These are phyloP conservation scores for Goniozus legneri DNA, from an alignment of 1,140 invertebrate species.

Conservation along the genomic window DNA sequence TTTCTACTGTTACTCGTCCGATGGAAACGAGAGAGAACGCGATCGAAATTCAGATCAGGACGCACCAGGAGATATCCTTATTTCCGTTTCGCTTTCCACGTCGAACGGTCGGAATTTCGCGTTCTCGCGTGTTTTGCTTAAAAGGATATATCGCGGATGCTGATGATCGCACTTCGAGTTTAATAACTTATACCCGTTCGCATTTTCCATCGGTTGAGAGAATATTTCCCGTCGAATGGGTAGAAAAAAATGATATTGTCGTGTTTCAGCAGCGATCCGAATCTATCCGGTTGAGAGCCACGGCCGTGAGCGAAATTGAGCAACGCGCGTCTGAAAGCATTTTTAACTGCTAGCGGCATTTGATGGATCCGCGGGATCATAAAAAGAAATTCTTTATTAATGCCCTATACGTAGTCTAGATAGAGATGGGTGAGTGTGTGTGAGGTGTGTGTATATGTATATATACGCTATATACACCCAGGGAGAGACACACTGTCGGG, in stretches of 20 bases:
- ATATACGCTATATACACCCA: neutral
- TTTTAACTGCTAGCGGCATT: neutral
- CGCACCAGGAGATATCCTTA: conserved; percentile 42
- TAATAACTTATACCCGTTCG: conserved; percentile 47
- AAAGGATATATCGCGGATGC: no score
- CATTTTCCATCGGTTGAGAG: no score
- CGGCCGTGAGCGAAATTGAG: no score
- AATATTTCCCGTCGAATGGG: no score
- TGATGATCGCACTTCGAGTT: no score
- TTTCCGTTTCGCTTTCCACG: conserved; percentile 37
- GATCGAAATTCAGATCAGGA: conserved; percentile 44
- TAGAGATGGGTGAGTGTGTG: no score
- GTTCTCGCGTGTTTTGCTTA: conserved; percentile 43
- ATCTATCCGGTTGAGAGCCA: no score
- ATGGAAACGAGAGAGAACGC: conserved; percentile 31
- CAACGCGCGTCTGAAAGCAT: no score
- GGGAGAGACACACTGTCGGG: conserved; percentile 10
- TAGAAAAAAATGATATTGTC: no score
- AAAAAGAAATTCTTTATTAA: conserved; percentile 21
- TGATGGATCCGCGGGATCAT: conserved; percentile 11
- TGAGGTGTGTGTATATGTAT: no score
- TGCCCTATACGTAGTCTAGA: conserved; percentile 12
- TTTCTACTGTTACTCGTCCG: conserved; percentile 18
- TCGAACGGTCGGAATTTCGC: conserved; percentile 45
- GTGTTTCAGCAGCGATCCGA: no score